Conservation (phyloP, 2,113 vertebrate genomes). For the Ammospiza nelsoni region DNA sequence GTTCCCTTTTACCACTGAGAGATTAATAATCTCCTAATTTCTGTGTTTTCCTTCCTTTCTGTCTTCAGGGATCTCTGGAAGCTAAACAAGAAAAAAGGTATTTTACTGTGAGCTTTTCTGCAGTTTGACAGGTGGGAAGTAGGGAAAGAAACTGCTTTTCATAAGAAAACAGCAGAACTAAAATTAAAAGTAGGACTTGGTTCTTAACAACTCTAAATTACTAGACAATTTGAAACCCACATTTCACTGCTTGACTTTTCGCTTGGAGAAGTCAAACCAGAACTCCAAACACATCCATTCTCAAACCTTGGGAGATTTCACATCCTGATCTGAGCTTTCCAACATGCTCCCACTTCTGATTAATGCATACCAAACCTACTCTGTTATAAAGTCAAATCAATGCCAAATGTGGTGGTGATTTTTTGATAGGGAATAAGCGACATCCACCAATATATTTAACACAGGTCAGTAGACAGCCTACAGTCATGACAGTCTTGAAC, state of each 20-base stretch:
- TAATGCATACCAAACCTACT: conserved; percentile 61
- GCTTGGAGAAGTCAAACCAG: conserved; percentile 52
- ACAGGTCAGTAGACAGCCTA: conserved; percentile 62
- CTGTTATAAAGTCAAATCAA: conserved; percentile 66
- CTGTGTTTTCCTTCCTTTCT: conserved; percentile 43
- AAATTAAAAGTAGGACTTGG: conserved; percentile 52
- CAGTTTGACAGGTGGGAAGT: conserved; percentile 50
- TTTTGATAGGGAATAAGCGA: conserved; percentile 58
- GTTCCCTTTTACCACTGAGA: conserved; percentile 32
- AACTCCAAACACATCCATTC: conserved; percentile 46
- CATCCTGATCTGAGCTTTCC: conserved; percentile 55
- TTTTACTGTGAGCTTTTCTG: conserved; percentile 30
- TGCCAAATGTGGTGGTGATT: conserved; percentile 67
- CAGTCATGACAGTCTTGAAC: conserved; percentile 70
- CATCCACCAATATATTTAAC: conserved; percentile 65
- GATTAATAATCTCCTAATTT: conserved; percentile 64
- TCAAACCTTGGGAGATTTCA: conserved; percentile 60
- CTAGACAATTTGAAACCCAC: conserved; percentile 42
- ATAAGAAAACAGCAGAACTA: conserved; percentile 21
- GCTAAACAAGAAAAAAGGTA: conserved; percentile 37
- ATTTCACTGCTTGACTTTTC: conserved; percentile 44
- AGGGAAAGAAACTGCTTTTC: conserved; percentile 41
- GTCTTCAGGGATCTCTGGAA: conserved; percentile 50
- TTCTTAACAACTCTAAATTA: conserved; percentile 50
- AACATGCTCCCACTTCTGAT: conserved; percentile 58